These are phyloP conservation scores for Shinisaurus crocodilurus DNA, from an alignment of 2,113 vertebrate species.

Conservation along the genomic window DNA sequence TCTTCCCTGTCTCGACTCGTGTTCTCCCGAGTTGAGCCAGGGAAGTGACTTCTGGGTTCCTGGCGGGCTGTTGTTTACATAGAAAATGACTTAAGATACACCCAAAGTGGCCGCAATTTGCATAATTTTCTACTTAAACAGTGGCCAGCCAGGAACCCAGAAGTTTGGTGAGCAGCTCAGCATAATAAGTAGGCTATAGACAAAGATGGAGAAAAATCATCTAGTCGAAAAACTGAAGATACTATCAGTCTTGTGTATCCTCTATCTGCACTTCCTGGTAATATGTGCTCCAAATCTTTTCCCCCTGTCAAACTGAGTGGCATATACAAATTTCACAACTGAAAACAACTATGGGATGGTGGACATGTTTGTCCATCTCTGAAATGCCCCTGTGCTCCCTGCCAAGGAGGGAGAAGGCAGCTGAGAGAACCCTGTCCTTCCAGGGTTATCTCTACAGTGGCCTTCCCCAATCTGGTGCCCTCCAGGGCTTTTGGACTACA, in stretches of 20 bases:
- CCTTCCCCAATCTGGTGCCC: no score
- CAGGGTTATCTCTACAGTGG: not conserved
- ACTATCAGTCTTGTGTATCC: not conserved
- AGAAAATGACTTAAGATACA: no score
- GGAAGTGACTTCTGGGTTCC: no score
- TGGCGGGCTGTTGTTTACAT: no score
- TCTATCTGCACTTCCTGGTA: not conserved
- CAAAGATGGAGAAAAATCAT: slow-evolving; percentile 1
- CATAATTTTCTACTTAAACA: no score
- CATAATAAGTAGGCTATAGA: no score
- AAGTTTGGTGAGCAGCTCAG: no score
- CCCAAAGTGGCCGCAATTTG: no score
- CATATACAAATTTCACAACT: not conserved
- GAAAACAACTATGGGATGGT: not conserved
- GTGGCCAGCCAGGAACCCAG: no score
- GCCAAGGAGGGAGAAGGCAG: not conserved
- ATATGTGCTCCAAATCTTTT: not conserved
- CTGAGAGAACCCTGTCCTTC: not conserved
- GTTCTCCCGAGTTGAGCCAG: no score
- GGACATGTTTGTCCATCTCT: not conserved
- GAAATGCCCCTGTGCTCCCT: not conserved
- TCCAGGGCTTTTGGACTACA: no score
- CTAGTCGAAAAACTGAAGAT: not conserved
- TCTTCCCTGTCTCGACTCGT: no score
- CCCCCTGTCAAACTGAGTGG: not conserved